phyloP scores from a whole-genome alignment of 2,113 vertebrate genomes.

The Megalops atlanticus region DNA sequence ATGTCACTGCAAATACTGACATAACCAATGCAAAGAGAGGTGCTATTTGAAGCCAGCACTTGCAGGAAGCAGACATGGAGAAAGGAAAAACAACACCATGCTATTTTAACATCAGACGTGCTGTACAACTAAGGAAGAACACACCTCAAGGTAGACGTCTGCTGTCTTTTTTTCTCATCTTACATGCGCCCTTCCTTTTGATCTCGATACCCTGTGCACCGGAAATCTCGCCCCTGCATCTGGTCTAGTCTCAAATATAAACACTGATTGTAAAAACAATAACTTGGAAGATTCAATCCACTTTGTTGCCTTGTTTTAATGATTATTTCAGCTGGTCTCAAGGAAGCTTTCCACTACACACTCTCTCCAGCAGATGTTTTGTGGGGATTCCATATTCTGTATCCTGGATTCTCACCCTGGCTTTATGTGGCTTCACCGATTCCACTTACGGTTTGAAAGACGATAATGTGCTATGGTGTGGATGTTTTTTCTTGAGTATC shows the following conservation, averaged over 20 bases:
- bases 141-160: not conserved
- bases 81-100: not conserved
- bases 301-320: not conserved
- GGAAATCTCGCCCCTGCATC: not conserved
- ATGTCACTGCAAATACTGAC: not conserved
- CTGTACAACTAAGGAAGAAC: not conserved
- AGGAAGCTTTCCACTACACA: not conserved
- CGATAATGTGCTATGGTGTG: not conserved
- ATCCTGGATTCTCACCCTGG: no score
- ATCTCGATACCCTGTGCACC: not conserved
- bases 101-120: not conserved
- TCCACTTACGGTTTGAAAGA: not conserved
- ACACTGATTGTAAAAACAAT: not conserved
- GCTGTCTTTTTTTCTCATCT: not conserved
- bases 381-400: no score
- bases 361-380: no score
- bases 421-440: not conserved
- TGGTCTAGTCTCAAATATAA: not conserved
- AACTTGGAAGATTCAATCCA: not conserved
- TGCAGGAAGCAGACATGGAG: not conserved
- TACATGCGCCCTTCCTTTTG: not conserved
- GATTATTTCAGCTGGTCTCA: not conserved
- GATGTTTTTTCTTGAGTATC: not conserved
- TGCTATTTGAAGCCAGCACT: not conserved
- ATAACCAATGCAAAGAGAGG: not conserved